These are phyloP conservation scores for Hylaeus volcanicus DNA, from an alignment of 1,140 invertebrate genomes.

Conservation along the genomic window DNA sequence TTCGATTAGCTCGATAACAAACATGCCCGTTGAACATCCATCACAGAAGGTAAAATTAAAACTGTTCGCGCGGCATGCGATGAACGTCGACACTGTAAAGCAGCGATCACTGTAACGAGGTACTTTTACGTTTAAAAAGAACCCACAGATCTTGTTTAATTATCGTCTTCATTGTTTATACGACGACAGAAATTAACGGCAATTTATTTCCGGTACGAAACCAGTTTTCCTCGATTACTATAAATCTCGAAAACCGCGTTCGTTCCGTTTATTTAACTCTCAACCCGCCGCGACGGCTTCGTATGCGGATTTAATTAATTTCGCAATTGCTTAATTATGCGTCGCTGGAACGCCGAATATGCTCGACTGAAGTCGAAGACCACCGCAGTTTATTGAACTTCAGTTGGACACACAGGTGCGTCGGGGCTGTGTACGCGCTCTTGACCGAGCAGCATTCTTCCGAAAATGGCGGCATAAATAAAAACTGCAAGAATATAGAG, in stretches of 20 bases:
- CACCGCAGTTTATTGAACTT: conserved; percentile 54
- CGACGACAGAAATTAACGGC: too few relatives aligned
- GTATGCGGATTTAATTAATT: conserved; percentile 42
- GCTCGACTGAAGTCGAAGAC: conserved; percentile 1
- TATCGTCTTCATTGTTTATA: background rate
- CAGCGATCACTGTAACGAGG: background rate
- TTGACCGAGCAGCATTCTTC: conserved; percentile 52
- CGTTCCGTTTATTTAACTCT: background rate
- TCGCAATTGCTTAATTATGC: conserved; percentile 44
- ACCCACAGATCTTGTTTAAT: too few relatives aligned
- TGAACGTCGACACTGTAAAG: background rate
- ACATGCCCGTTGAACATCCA: too few relatives aligned
- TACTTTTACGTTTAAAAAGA: background rate
- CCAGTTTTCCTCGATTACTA: conserved; percentile 2
- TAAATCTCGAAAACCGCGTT: conserved; percentile 6
- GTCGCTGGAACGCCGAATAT: background rate
- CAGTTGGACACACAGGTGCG: conserved; percentile 52
- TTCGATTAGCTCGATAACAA: too few relatives aligned
- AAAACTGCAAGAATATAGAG: conserved; percentile 36
- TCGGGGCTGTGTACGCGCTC: conserved; percentile 11
- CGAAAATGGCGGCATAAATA: conserved; percentile 55
- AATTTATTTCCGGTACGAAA: background rate
- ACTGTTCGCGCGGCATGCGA: background rate
- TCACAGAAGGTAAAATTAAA: too few relatives aligned
- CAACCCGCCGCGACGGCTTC: background rate